These are phyloP conservation scores for Laodelphax striatellus DNA, from an alignment of 1,140 invertebrate species.

Conservation along the genomic window DNA sequence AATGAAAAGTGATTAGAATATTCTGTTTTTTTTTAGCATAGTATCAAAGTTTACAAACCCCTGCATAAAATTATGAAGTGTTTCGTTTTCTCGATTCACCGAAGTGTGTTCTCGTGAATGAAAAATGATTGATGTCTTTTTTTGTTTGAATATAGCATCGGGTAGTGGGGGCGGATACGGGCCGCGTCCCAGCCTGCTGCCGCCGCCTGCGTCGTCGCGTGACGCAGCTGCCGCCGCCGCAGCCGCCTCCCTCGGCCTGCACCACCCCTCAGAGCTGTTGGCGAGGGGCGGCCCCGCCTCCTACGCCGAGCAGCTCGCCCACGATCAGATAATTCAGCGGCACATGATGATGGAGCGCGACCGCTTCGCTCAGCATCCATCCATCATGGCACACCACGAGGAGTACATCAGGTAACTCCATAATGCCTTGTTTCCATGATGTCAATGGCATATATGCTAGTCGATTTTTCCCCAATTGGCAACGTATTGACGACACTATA, in stretches of 20 bases:
- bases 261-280: constrained; percentile 36
- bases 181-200: constrained; percentile 45
- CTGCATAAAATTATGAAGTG: no score
- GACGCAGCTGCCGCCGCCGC: constrained; percentile 40
- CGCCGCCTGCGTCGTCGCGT: constrained; percentile 34
- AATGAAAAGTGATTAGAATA: no score
- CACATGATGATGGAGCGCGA: constrained; percentile 75
- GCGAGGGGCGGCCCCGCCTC: constrained; percentile 61
- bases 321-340: constrained; percentile 67
- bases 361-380: constrained; percentile 48
- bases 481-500: no score
- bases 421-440: no score
- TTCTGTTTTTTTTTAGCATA: no score
- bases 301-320: constrained; percentile 71
- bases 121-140: no score
- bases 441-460: no score
- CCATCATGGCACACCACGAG: constrained; percentile 59
- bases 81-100: no score
- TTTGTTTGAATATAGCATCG: constrained; percentile 25
- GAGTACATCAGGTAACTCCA: constrained; percentile 58
- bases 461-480: no score
- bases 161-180: constrained; percentile 42
- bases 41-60: no score
- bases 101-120: no score
- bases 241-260: constrained; percentile 38